phyloP scores from a whole-genome alignment of 2,888 invertebrate species.

The Antitype chi region DNA sequence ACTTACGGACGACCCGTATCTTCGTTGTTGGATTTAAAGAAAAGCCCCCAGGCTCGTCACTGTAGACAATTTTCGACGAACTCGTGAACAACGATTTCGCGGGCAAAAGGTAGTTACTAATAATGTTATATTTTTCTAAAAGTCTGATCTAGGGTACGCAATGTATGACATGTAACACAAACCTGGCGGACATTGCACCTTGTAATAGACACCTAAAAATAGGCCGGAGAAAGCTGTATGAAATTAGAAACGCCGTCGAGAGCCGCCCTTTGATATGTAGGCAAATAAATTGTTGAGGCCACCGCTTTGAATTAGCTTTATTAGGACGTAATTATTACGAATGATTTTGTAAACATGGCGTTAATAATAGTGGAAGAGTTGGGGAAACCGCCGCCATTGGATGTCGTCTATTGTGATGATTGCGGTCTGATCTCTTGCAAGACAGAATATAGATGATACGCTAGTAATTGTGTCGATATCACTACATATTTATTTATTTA shows the following conservation, averaged over 20 bases:
- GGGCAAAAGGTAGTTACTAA: background rate
- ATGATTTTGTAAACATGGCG: conserved; percentile 26
- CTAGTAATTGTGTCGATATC: too few species aligned
- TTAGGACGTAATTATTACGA: conserved; percentile 33
- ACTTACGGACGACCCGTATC: too few species aligned
- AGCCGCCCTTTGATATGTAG: conserved; percentile 70
- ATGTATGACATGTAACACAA: conserved; percentile 55
- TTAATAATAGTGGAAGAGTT: background rate
- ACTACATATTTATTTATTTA: too few species aligned
- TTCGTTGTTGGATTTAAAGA: too few species aligned
- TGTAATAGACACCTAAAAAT: conserved; percentile 81
- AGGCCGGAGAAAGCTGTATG: conserved; percentile 80
- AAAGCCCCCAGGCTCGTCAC: too few species aligned
- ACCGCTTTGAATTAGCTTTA: conserved; percentile 44
- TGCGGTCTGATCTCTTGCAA: too few species aligned
- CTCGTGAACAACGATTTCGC: background rate
- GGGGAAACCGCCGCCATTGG: too few species aligned
- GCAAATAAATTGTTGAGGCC: conserved; percentile 51
- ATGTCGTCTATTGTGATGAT: too few species aligned
- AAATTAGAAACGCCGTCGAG: conserved; percentile 75
- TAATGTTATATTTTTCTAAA: background rate
- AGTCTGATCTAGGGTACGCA: conserved; percentile 25
- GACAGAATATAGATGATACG: too few species aligned
- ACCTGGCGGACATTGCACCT: conserved; percentile 68
- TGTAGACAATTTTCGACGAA: too few species aligned